Base-by-base conservation (phyloP, 2,888 invertebrate genomes). In the Ecliptopera silaceata region DNA sequence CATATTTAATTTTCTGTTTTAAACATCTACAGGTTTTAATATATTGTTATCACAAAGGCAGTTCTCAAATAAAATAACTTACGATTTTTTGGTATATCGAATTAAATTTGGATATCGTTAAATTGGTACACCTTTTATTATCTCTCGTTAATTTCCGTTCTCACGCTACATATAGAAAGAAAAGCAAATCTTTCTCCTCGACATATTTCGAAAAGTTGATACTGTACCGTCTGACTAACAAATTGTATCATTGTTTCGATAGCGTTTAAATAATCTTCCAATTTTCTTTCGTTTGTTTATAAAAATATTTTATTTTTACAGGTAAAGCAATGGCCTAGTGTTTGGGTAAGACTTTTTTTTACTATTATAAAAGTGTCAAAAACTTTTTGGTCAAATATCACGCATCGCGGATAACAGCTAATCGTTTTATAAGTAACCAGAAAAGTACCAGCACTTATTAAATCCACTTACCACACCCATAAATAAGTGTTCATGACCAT, bases 251-350 rank as follows among this genome's bases (percentile, higher is more conserved):
- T n/a, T n/a, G n/a, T n/a, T n/a, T n/a, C n/a, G n/a, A n/a, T n/a
- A n/a, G n/a, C n/a, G n/a, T n/a, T n/a, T n/a, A n/a, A n/a, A 31
- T 31, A 39, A 26, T 13, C 17, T 20, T 26, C 38, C 1, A n/a
- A n/a, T n/a, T n/a, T n/a, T n/a, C n/a, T n/a, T n/a, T n/a, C n/a
- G n/a, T n/a, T n/a, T n/a, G n/a, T n/a, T n/a, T n/a, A n/a, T n/a
- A n/a, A n/a, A n/a, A n/a, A n/a, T n/a, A n/a, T 52, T 43, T 44
- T 49, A 0, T 58, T 59, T 68, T 80, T 80, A 55, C 77, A 80
- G 79, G 80, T 80, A 77, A n/a, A 78, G 71, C 66, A 49, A 41
- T 41, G 26, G 32, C 44, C 52, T 22, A 46, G 15, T 36, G 52
- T 53, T 64, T 69, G 36, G 67, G 74, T 73, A 61, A 70, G 69